Percentiles rank a stretch among this genome's conserved stretches.
Evolutionary conservation across 2,888 invertebrate species (phyloP).

Genomic region (Nasonovia ribisnigri): DNA sequence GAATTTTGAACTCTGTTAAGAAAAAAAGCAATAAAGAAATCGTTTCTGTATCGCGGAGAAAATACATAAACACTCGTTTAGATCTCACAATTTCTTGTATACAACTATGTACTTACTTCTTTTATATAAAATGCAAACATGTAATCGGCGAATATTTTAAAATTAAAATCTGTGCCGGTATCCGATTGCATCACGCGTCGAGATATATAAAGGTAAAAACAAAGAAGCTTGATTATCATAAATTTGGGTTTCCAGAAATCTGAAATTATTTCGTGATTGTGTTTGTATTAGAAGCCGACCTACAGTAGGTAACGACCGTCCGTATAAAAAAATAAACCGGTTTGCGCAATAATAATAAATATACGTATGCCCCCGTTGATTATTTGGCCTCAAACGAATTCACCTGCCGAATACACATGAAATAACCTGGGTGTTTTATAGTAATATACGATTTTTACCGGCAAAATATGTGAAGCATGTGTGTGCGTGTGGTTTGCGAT

Average conservation of each 20-base stretch:
- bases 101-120: neutral
- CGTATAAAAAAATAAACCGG: constrained; percentile 50
- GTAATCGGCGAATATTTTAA: constrained; percentile 50
- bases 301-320: constrained; percentile 26
- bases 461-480: neutral
- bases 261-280: constrained; percentile 46
- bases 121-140: constrained; percentile 9
- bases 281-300: constrained; percentile 45
- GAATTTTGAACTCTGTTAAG: constrained; percentile 7
- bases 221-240: constrained; percentile 58
- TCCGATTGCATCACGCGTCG: constrained; percentile 29
- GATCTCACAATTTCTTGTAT: neutral
- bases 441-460: neutral
- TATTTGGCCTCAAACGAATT: constrained; percentile 53
- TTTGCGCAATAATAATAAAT: constrained; percentile 58
- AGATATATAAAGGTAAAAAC: neutral
- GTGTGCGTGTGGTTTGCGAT: neutral
- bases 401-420: constrained; percentile 32
- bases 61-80: constrained; percentile 1
- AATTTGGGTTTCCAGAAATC: constrained; percentile 56
- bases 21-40: constrained; percentile 27
- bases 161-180: constrained; percentile 39
- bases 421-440: constrained; percentile 12
- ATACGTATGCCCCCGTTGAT: constrained; percentile 49
- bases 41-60: neutral